Evolutionary conservation across 1,140 invertebrate genomes (phyloP).

Genomic region (Anadara kagoshimensis): DNA sequence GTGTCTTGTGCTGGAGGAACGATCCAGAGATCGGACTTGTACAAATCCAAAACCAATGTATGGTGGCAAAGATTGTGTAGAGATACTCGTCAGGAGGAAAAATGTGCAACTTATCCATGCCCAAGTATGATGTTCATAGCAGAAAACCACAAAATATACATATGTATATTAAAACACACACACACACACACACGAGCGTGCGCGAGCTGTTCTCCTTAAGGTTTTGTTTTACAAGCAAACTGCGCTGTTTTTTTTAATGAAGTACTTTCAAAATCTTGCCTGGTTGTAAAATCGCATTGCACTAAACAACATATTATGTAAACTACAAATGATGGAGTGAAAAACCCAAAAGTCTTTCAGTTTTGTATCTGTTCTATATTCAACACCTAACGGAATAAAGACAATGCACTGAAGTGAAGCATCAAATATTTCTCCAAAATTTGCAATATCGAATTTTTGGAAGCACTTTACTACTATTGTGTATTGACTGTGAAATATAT

Average conservation of each 20-base stretch:
- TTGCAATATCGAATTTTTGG: too few species aligned
- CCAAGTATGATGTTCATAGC: neutral
- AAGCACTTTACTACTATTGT: too few species aligned
- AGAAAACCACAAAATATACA: too few species aligned
- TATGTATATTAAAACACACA: neutral
- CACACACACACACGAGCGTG: neutral
- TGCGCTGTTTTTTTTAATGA: neutral
- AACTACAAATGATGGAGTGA: too few species aligned
- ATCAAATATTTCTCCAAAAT: too few species aligned
- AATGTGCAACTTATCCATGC: neutral
- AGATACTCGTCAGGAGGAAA: constrained; percentile 2
- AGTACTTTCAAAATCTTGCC: neutral
- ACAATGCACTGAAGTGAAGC: too few species aligned
- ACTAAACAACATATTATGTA: too few species aligned
- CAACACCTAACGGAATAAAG: too few species aligned
- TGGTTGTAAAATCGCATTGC: too few species aligned
- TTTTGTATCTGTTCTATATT: too few species aligned
- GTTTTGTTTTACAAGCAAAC: neutral
- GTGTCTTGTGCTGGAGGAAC: constrained; percentile 28
- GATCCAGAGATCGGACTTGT: constrained; percentile 26
- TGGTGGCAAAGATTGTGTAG: constrained; percentile 60
- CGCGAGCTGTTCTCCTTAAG: neutral
- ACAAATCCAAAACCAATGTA: constrained; percentile 41
- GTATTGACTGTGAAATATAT: too few species aligned
- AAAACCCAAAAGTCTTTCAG: too few species aligned